Conservation (phyloP, 2,113 vertebrate genomes). For the Cisticola juncidis region DNA sequence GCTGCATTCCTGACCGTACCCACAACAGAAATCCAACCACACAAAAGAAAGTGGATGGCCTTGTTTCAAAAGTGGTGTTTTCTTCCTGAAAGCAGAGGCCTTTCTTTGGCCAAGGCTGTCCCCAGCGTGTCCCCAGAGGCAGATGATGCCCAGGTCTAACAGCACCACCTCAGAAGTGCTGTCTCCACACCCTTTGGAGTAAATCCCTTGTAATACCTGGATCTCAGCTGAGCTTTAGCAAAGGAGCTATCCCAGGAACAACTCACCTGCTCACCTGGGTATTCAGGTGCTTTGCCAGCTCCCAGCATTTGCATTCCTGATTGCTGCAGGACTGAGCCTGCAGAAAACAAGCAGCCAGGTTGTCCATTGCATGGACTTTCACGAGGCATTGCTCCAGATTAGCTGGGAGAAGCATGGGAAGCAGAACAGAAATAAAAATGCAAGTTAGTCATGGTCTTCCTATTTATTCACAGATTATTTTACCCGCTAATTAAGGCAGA, state of each 20-base stretch:
- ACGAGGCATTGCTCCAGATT: neutral
- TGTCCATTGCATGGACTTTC: accelerated
- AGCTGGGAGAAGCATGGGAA: neutral
- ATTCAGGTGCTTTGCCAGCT: neutral
- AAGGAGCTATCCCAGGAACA: neutral
- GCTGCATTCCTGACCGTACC: accelerated
- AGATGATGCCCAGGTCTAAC: neutral
- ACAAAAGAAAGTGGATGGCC: neutral
- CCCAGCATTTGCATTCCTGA: neutral
- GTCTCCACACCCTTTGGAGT: neutral
- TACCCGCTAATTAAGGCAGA: neutral
- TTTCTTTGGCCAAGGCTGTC: neutral
- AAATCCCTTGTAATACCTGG: neutral
- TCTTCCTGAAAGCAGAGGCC: neutral
- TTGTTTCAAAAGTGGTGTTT: accelerated
- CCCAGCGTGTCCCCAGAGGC: neutral
- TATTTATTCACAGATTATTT: neutral
- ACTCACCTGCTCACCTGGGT: neutral
- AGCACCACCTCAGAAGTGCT: neutral
- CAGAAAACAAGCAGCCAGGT: neutral
- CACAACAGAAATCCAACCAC: neutral
- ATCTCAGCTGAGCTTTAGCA: neutral
- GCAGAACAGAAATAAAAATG: neutral
- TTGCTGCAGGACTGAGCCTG: neutral
- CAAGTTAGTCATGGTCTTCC: neutral